These are phyloP conservation scores for Pseudococcus longispinus DNA, from an alignment of 2,888 invertebrate genomes.

Conservation along the genomic window DNA sequence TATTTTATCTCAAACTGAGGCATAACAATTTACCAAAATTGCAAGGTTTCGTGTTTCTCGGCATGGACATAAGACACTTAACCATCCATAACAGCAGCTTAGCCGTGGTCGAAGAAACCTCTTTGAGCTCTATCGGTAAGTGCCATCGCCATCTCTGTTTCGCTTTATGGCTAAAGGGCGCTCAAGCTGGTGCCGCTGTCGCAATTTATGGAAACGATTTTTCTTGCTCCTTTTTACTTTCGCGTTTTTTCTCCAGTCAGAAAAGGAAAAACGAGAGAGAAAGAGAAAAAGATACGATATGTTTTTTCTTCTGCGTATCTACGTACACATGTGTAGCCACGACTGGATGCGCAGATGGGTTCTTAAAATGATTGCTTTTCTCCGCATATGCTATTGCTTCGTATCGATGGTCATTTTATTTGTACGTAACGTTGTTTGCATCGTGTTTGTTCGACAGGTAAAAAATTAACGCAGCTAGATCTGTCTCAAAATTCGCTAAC, in stretches of 20 bases:
- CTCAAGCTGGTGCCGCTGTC: too few relatives aligned
- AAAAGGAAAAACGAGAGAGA: neutral
- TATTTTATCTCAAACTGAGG: conserved; percentile 85
- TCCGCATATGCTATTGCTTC: neutral
- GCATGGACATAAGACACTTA: conserved; percentile 85
- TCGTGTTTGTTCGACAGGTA: conserved; percentile 67
- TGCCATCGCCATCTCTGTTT: conserved; percentile 52
- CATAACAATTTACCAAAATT: conserved; percentile 85
- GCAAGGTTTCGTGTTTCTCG: conserved; percentile 85
- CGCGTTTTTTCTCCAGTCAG: neutral
- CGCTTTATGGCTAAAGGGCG: neutral
- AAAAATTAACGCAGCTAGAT: conserved; percentile 85
- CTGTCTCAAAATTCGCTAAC: conserved; percentile 84
- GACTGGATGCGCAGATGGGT: neutral
- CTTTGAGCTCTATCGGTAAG: conserved; percentile 85
- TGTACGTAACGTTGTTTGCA: neutral
- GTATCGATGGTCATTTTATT: neutral
- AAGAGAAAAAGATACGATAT: neutral
- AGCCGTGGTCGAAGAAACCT: conserved; percentile 85
- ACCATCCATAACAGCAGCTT: conserved; percentile 89
- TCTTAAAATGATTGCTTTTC: neutral
- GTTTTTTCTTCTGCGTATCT: too few relatives aligned
- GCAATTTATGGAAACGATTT: conserved; percentile 1
- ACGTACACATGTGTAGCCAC: too few relatives aligned
- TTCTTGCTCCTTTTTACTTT: conserved; percentile 48